Base-by-base conservation (phyloP, 1,140 invertebrate genomes). In the Dendrolimus kikuchii region DNA sequence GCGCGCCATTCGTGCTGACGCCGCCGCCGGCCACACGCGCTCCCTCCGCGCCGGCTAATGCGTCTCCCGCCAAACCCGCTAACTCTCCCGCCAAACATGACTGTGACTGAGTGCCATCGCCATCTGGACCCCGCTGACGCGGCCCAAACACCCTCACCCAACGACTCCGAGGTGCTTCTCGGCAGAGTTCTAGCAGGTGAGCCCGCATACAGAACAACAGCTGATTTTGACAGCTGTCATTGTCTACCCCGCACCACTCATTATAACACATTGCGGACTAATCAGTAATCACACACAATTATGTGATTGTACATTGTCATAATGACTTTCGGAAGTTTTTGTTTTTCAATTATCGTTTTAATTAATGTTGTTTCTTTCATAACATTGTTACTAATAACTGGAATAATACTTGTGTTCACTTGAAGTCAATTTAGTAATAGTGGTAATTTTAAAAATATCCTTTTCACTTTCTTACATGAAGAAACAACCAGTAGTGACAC, bases 181-280 rank as follows among this genome's bases (percentile, higher is more conserved):
- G 89, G 89, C 61, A 74, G 88, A 66, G 89, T 90, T 39, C 73
- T 90, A 52, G 89, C 89, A 88, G 89, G 89, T 90, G 79, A 82
- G 74, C 54, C 48, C 53, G 49, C 36, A 46, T 9, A 7, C 43
- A 45, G 38, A 5, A 8, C 10, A 57, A 59, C 66, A 71, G 60
- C 66, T 66, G 61, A 57, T 56, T 46, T 6, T 53, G 40, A 53
- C 64, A 46, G 41, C 53, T 62, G 54, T 58, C 62, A 62, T 51
- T 50, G 46, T 7, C 2, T 10, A 41, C 37, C n/a, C 7, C 5
- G 7, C 43, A 45, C 43, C 23, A 23, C 23, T 23, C 23, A 23
- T 23, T 23, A 23, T 23, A 23, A 23, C 23, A 23, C 23, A 23
- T 23, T 23, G 23, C 23, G 23, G 23, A 23, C 23, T 23, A 23